These are phyloP conservation scores for Hylaeus anthracinus DNA, from an alignment of 1,140 invertebrate genomes.

Conservation along the genomic window DNA sequence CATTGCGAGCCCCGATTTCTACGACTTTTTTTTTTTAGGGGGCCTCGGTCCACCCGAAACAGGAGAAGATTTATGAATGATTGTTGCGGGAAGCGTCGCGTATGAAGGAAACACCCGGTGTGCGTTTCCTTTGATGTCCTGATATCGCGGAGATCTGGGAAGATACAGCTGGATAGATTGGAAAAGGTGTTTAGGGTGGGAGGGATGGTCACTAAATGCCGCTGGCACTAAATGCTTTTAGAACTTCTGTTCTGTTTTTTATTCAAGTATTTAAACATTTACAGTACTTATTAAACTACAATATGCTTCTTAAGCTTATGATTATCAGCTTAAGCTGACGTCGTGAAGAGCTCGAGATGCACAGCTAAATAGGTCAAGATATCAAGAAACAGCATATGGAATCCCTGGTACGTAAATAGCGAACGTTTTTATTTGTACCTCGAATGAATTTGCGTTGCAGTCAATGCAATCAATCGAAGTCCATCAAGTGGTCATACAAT, in stretches of 20 bases:
- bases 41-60: not conserved
- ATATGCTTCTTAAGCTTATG: no score
- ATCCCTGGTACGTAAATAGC: not conserved
- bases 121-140: not conserved
- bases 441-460: not conserved
- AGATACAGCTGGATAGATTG: not conserved
- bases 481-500: no score
- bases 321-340: no score
- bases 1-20: not conserved
- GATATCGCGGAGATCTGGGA: slow-evolving; percentile 16
- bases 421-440: not conserved
- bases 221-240: no score
- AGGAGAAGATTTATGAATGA: slow-evolving; percentile 4
- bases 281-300: no score
- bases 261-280: not conserved
- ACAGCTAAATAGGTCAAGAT: not conserved
- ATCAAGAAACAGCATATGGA: not conserved
- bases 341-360: no score
- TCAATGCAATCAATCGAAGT: no score
- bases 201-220: no score
- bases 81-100: not conserved
- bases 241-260: no score
- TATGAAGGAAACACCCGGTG: no score
- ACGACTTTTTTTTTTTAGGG: not conserved
- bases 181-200: no score